phyloP scores from a whole-genome alignment of 2,797 vertebrate species.

The Cheirogaleus major region DNA sequence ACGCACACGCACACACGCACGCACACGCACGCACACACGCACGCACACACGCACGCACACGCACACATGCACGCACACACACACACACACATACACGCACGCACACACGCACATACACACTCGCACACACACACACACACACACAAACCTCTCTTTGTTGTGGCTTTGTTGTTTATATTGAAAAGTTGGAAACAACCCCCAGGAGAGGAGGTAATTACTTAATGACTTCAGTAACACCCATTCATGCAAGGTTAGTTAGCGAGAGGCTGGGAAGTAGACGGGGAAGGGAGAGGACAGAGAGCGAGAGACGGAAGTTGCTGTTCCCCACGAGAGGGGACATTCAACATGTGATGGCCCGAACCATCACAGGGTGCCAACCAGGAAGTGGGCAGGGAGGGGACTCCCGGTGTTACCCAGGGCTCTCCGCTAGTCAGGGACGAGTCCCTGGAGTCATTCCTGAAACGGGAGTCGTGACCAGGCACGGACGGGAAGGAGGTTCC shows the following conservation, averaged over 20 bases:
- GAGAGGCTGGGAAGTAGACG: neutral
- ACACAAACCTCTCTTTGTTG: neutral
- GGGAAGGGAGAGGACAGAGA: neutral
- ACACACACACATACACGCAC: too few relatives aligned
- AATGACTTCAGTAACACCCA: neutral
- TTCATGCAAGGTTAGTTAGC: neutral
- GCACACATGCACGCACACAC: neutral
- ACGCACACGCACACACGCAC: too few relatives aligned
- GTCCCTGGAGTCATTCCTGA: neutral
- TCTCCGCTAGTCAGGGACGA: neutral
- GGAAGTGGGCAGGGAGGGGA: neutral
- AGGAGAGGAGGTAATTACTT: slow-evolving; percentile 45
- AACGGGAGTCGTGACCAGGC: too few relatives aligned
- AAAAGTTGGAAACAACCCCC: neutral
- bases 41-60: too few relatives aligned
- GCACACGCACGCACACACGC: neutral
- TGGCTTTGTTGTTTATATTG: neutral
- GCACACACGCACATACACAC: too few relatives aligned
- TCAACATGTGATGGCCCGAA: neutral
- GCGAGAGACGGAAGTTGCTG: fast-evolving
- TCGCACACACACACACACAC: too few relatives aligned
- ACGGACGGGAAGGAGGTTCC: neutral
- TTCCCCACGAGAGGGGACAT: neutral
- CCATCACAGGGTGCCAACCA: neutral
- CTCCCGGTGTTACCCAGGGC: neutral